A percentile compares a stretch with the other conserved stretches of the same genome.
Conservation (phyloP, 2,797 vertebrate species). For the Trachops cirrhosus region DNA sequence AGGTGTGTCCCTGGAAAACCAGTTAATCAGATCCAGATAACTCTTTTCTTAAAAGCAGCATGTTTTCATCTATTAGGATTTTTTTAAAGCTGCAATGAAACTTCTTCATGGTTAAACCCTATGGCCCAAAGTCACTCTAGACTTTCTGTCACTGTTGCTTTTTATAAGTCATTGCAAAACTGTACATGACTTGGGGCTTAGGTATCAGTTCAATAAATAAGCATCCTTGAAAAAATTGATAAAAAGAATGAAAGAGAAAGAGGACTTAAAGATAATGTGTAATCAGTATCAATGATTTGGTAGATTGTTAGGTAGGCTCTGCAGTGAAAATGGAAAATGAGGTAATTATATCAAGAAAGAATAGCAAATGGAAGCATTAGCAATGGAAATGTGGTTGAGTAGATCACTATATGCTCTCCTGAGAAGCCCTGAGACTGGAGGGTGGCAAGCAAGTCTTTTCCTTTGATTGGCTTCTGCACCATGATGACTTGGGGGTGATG, state of each 20-base stretch:
- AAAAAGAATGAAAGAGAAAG: conserved; percentile 46
- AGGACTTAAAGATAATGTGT: conserved; percentile 36
- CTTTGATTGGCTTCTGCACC: neutral
- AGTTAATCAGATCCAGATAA: conserved; percentile 1
- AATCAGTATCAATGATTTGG: conserved; percentile 43
- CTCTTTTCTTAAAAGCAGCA: conserved; percentile 39
- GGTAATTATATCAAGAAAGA: conserved; percentile 29
- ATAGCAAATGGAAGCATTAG: neutral
- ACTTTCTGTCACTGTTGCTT: conserved; percentile 26
- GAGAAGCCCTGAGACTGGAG: neutral
- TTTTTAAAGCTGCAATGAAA: conserved; percentile 39
- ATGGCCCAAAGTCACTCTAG: neutral
- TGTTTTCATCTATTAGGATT: conserved; percentile 31
- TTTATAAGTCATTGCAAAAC: conserved; percentile 45
- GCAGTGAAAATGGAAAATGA: conserved; percentile 52
- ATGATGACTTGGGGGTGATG: neutral
- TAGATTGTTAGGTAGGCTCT: neutral
- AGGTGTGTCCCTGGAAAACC: neutral
- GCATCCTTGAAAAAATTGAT: conserved; percentile 53
- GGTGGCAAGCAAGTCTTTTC: neutral
- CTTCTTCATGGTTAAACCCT: neutral
- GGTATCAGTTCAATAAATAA: conserved; percentile 48
- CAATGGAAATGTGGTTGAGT: neutral
- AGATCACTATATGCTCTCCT: neutral
- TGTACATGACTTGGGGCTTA: neutral